These are phyloP conservation scores for Loripinus fragilis DNA, from an alignment of 2,888 invertebrate species.

Conservation along the genomic window DNA sequence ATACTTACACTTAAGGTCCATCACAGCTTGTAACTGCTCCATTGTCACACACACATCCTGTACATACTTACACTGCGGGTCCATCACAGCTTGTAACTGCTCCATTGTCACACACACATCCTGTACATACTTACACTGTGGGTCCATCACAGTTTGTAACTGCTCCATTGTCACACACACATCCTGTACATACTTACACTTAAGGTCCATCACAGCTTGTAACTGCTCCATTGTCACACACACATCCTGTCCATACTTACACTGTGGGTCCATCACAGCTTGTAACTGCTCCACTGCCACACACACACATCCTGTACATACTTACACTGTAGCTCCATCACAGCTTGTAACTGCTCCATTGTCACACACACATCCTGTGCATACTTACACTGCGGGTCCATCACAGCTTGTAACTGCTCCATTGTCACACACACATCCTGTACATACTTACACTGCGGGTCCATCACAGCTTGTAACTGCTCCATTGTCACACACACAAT, in stretches of 20 bases:
- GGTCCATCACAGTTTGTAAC: constrained; percentile 26
- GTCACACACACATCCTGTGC: too few relatives aligned
- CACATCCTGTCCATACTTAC: too few relatives aligned
- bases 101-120: too few relatives aligned
- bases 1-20: constrained; percentile 40
- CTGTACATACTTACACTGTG: constrained; percentile 43
- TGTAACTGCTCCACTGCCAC: background rate
- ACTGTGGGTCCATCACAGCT: constrained; percentile 30
- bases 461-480: constrained; percentile 24
- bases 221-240: too few relatives aligned
- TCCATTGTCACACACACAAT: too few relatives aligned
- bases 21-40: constrained; percentile 13
- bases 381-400: constrained; percentile 41
- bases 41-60: too few relatives aligned
- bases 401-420: constrained; percentile 13
- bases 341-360: constrained; percentile 15
- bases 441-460: constrained; percentile 38
- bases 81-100: constrained; percentile 24
- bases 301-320: too few relatives aligned
- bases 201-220: constrained; percentile 24
- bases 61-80: constrained; percentile 38
- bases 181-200: too few relatives aligned
- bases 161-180: too few relatives aligned
- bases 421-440: too few relatives aligned
- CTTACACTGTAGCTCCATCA: constrained; percentile 37